Evolutionary conservation across 2,888 invertebrate species (phyloP), one percentile per base, ranked within the genome.

Genomic region (Mamestra brassicae): DNA sequence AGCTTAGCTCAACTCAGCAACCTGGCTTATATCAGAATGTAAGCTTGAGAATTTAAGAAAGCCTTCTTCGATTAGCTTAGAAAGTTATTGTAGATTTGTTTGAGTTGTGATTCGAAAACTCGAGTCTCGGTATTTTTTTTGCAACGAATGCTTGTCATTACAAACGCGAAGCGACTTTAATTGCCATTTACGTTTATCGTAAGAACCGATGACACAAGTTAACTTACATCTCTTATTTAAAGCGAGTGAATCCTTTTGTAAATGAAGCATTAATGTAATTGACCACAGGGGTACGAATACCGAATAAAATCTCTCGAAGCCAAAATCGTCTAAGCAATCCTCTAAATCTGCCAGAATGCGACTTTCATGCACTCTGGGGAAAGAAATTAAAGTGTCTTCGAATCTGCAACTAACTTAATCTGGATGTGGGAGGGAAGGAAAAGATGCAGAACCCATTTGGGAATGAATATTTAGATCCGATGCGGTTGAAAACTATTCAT

Each of bases 401-500:
- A 78, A 34, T 57, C 55, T 38, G 26, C 55, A 52, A 81, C 61
- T 17, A 52, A 66, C 61, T 57, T 66, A 26, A 57, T 73, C 65
- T 55, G 26, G 26, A 54, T 52, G 42, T 63, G 11, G 50, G 45
- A 13, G 54, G 26, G 36, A 17, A 26, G 75, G 62, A 52, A 74
- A 62, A 47, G 79, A 72, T 47, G 50, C 15, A 54, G 47, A 15
- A 45, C 34, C 13, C 74, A 73, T 76, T 80, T 73, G 74, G 63
- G 63, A 58, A 58, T 80, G 8, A 80, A 80, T 71, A 76, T 72
- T 76, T 50, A 36, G 50, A 72, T 52, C 3, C 36, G 15, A 34
- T 38, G 38, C 34, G 11, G 54, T 15, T 26, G 54, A n/a, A 62
- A 13, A 52, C 15, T 52, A 52, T 52, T 6, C 52, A 17, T 52